A percentile compares a stretch with the other conserved stretches of the same genome.
These are phyloP conservation scores for Rhinolophus sinicus DNA, from an alignment of 2,113 vertebrate genomes.

Conservation along the genomic window DNA sequence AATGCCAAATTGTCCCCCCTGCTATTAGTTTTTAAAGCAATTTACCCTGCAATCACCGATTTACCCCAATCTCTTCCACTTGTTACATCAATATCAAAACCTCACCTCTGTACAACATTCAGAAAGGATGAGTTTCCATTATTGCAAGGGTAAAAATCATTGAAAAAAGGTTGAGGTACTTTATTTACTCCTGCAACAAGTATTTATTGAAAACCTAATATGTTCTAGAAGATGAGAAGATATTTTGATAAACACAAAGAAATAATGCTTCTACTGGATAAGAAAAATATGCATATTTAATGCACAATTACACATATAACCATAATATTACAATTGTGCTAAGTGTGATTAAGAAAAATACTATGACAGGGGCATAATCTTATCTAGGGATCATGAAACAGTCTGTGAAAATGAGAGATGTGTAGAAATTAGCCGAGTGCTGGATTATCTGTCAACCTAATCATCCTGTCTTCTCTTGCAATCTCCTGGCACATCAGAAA, in stretches of 20 bases:
- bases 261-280: background rate
- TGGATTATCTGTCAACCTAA: background rate
- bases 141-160: background rate
- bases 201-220: background rate
- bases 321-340: background rate
- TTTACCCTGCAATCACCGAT: background rate
- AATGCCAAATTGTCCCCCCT: slow-evolving; percentile 12
- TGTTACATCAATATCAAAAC: background rate
- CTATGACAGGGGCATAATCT: background rate
- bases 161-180: background rate
- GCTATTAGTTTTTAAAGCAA: slow-evolving; percentile 14
- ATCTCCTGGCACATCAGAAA: background rate
- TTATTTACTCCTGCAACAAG: background rate
- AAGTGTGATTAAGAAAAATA: slow-evolving; percentile 21
- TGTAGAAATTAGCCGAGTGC: background rate
- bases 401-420: background rate
- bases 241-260: background rate
- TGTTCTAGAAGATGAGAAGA: background rate
- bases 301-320: background rate
- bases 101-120: background rate
- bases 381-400: background rate
- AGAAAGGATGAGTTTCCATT: background rate
- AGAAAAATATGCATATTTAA: background rate
- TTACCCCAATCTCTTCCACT: background rate
- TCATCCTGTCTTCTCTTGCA: background rate